Base-by-base conservation (phyloP, 1,140 invertebrate species). In the Heliconius eleuchia region DNA sequence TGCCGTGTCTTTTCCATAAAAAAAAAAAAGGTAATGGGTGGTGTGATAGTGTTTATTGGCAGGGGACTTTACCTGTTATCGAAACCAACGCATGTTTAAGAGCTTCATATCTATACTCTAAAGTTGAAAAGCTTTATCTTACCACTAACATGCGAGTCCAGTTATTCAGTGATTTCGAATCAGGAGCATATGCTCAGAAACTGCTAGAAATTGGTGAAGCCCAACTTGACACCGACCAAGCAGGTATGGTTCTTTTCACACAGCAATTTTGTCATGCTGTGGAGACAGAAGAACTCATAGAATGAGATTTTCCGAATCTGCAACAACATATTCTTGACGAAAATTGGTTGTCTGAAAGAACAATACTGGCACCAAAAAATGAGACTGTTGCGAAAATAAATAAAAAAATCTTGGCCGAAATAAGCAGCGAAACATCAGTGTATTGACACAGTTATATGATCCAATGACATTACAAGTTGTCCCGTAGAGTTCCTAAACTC, bases 301-400 rank as follows among this genome's bases (percentile, higher is more conserved):
- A 81, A 76, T 71, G 83, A 77, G 80, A 82, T 81, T 82, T 77
- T 82, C 81, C 81, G 73, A 81, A 83, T 84, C 75, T 84, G 71
- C 82, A 83, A 86, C 78, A 81, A 84, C 77, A 86, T 80, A 82
- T 85, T 74, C 30, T 71, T 78, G 77, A 85, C 78, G 66, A 76
- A 80, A 80, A 84, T 78, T 85, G 84, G 82, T 83, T 85, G 73
- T 85, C 84, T 84, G 84, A 85, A 83, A 87, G 86, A 81, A 76
- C 84, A 37, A 85, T 87, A 76, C 74, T 87, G 82, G 82, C 84
- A 81, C 86, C 84, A 80, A 87, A 76, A 82, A 87, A 85, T 80
- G 82, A 86, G 70, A 80, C 74, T 71, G 86, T 87, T 80, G 78
- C 75, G 66, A 82, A 83, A 80, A 83, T 87, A 80, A 87, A 87